Evolutionary conservation across 2,888 invertebrate species (phyloP).

Genomic region (Drosophila recens): DNA sequence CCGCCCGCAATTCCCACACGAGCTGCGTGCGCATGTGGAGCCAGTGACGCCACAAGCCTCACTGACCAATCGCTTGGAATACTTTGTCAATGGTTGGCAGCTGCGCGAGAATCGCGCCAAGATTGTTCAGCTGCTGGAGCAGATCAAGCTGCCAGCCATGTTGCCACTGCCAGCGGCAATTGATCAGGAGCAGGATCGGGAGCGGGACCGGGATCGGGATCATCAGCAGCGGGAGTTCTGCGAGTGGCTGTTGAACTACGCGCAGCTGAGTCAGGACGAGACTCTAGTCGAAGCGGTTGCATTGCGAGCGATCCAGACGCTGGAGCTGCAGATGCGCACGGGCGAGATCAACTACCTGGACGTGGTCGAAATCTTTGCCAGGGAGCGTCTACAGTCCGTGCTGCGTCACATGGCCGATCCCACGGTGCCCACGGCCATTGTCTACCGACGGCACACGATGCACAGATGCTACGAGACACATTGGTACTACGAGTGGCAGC

Average conservation of each 20-base stretch:
- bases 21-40: slow-evolving; percentile 87
- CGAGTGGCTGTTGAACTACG: slow-evolving; percentile 76
- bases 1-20: slow-evolving; percentile 88
- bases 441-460: slow-evolving; percentile 64
- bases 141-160: slow-evolving; percentile 86
- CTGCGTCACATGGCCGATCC: slow-evolving; percentile 24
- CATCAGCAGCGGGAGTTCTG: slow-evolving; percentile 30
- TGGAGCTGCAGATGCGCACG: slow-evolving; percentile 51
- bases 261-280: slow-evolving; percentile 61
- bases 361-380: slow-evolving; percentile 76
- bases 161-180: slow-evolving; percentile 41
- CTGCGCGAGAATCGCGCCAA: slow-evolving; percentile 85
- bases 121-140: slow-evolving; percentile 86
- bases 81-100: slow-evolving; percentile 88
- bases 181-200: background rate
- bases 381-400: slow-evolving; percentile 54
- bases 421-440: slow-evolving; percentile 65
- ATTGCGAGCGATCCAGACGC: slow-evolving; percentile 71
- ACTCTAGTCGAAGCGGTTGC: slow-evolving; percentile 62
- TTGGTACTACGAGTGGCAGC: slow-evolving; percentile 61
- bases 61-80: slow-evolving; percentile 88
- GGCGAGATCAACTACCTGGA: slow-evolving; percentile 71
- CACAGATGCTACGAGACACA: slow-evolving; percentile 23
- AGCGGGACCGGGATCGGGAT: background rate
- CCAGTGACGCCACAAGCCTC: slow-evolving; percentile 85